Base-by-base conservation (phyloP, 2,113 vertebrate genomes). In the Panthera leo region DNA sequence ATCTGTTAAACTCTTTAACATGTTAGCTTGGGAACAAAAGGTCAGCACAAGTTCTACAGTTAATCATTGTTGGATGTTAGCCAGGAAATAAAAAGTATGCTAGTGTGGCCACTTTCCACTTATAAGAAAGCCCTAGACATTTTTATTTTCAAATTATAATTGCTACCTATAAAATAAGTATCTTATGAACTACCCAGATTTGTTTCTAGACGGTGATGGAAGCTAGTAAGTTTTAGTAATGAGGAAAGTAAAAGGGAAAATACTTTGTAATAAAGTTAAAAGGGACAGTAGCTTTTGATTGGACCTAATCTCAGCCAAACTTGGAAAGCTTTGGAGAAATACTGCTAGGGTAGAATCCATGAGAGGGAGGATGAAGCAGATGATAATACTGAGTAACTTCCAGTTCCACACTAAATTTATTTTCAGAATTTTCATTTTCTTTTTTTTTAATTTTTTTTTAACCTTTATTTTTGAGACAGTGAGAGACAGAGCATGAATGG, bases 141-240 rank as follows among this genome's bases (percentile, higher is more conserved):
- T 92, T 75, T 79, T n/a, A 58, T 34, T 89, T 94, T 79, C 13
- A 79, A 94, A 91, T 83, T 91, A 73, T n/a, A 88, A 73, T 76
- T 79, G 65, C 70, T 94, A 21, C 36, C 39, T 86, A 51, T 73
- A 55, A 87, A 94, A 61, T 87, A 29, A 82, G 5, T 39, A 12
- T 70, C 75, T 96, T 45, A 76, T 63, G 71, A 71, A 71, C 21
- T 15, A 39, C 76, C 53, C 36, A 79, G 21, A 19, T 58, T 83
- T 84, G 36, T 78, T 76, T 78, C 19, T 48, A 67, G 86, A 63
- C 8, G 63, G 14, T 10, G 23, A 92, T 39, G 73, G 92, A 95
- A 92, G 15, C 94, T 27, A 45, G 16, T 29, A 27, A 12, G 1
- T 45, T 91, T 87, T 34, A 45, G 3, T 73, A 23, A 78, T 91